Evolutionary conservation across 1,140 invertebrate species (phyloP).

Genomic region (Drosophila pallidifrons): DNA sequence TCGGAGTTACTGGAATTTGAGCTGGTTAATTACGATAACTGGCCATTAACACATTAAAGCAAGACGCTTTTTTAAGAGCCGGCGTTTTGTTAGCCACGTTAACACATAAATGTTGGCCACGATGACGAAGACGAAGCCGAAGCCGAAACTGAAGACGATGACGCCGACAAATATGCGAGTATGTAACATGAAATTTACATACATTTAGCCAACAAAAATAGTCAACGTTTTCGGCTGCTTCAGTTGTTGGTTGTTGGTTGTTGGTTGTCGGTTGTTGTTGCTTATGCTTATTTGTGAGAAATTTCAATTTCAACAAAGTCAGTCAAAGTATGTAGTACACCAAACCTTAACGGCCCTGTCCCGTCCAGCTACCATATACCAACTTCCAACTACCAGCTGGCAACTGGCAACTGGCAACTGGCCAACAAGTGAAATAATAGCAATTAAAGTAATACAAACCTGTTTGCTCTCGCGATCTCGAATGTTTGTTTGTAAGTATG

Average conservation of each 20-base stretch:
- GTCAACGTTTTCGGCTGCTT: neutral
- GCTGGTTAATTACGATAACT: slow-evolving; percentile 46
- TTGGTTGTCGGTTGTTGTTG: slow-evolving; percentile 10
- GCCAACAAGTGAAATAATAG: slow-evolving; percentile 70
- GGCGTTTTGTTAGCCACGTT: slow-evolving; percentile 13
- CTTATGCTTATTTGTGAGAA: slow-evolving; percentile 45
- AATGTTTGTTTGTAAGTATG: neutral
- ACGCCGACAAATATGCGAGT: slow-evolving; percentile 34
- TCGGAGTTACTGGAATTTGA: slow-evolving; percentile 35
- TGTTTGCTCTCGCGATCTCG: slow-evolving; percentile 42
- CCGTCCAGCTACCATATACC: slow-evolving; percentile 21
- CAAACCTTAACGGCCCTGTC: slow-evolving; percentile 30
- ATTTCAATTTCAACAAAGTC: slow-evolving; percentile 51
- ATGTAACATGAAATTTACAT: slow-evolving; percentile 33
- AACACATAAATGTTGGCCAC: slow-evolving; percentile 10
- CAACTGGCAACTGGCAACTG: slow-evolving; percentile 24
- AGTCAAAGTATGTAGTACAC: slow-evolving; percentile 10
- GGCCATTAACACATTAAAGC: slow-evolving; percentile 31
- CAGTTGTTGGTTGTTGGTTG: neutral
- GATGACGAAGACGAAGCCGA: neutral
- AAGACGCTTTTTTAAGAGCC: slow-evolving; percentile 9
- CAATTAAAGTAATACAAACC: slow-evolving; percentile 80
- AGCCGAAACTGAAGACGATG: slow-evolving; percentile 15
- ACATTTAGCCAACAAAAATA: slow-evolving; percentile 31
- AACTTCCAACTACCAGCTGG: slow-evolving; percentile 27